Conservation (phyloP, 2,113 vertebrate genomes). For the Lepidothrix coronata region DNA sequence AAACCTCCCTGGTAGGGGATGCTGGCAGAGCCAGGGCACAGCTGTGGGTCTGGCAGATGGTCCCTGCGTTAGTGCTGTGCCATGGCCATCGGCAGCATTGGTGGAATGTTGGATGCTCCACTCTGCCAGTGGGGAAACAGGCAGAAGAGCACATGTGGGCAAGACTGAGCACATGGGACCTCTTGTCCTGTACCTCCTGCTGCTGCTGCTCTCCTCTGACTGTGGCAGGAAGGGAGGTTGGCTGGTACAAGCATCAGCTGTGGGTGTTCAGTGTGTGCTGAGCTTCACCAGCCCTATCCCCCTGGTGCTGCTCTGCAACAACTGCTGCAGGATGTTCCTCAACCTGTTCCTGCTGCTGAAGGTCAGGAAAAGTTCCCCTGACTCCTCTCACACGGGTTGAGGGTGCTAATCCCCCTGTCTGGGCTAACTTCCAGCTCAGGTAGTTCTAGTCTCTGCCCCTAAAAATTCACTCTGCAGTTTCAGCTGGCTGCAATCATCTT, state of each 20-base stretch:
- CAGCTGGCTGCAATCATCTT: neutral
- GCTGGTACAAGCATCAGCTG: fast-evolving
- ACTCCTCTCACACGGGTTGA: neutral
- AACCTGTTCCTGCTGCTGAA: neutral
- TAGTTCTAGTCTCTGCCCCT: neutral
- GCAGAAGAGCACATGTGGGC: neutral
- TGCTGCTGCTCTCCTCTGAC: neutral
- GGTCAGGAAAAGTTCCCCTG: neutral
- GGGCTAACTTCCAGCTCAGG: neutral
- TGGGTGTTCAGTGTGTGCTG: fast-evolving
- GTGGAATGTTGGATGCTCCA: neutral
- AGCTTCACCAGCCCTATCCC: neutral
- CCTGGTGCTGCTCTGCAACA: neutral
- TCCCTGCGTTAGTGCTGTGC: neutral
- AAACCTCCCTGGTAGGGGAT: neutral
- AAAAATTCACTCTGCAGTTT: neutral
- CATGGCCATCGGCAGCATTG: fast-evolving
- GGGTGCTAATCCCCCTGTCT: neutral
- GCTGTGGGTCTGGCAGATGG: neutral
- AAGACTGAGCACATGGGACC: neutral
- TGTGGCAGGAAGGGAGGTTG: neutral
- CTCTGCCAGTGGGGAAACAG: too few relatives aligned
- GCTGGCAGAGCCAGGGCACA: fast-evolving
- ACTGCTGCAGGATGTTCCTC: neutral
- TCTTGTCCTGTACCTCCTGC: neutral